phyloP scores from a whole-genome alignment of 2,113 vertebrate genomes.

The Oxygymnocypris stewartii region DNA sequence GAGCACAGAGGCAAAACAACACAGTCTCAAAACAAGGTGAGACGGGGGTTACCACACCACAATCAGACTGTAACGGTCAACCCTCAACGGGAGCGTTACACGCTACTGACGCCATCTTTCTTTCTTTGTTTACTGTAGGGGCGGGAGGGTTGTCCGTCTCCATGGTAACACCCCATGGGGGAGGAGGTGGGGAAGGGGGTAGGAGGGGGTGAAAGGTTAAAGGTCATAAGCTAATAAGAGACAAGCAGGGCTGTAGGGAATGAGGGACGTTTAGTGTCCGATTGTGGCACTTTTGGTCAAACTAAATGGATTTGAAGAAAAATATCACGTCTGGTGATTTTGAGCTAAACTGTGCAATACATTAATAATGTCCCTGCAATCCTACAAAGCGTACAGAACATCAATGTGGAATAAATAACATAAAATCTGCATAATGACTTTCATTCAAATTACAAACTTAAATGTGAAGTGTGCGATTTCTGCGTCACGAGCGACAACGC shows the following conservation, averaged over 20 bases:
- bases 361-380: background rate
- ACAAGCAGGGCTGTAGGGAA: constrained; percentile 75
- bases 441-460: background rate
- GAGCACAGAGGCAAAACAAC: constrained; percentile 23
- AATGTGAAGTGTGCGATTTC: background rate
- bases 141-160: constrained; percentile 89
- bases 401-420: background rate
- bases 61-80: constrained; percentile 74
- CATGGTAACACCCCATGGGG: constrained; percentile 86
- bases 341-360: background rate
- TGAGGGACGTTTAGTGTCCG: constrained; percentile 54
- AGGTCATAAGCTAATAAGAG: constrained; percentile 64
- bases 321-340: background rate
- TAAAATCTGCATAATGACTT: constrained; percentile 18
- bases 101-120: background rate
- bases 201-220: constrained; percentile 65
- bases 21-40: constrained; percentile 28
- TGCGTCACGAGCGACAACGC: background rate
- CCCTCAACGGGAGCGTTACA: constrained; percentile 65
- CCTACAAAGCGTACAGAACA: background rate
- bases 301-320: background rate
- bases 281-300: constrained; percentile 5
- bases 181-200: constrained; percentile 58
- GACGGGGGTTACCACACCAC: constrained; percentile 68
- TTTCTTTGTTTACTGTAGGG: constrained; percentile 3